Base-by-base conservation (phyloP, 2,797 vertebrate genomes). In the Cynopterus sphinx region DNA sequence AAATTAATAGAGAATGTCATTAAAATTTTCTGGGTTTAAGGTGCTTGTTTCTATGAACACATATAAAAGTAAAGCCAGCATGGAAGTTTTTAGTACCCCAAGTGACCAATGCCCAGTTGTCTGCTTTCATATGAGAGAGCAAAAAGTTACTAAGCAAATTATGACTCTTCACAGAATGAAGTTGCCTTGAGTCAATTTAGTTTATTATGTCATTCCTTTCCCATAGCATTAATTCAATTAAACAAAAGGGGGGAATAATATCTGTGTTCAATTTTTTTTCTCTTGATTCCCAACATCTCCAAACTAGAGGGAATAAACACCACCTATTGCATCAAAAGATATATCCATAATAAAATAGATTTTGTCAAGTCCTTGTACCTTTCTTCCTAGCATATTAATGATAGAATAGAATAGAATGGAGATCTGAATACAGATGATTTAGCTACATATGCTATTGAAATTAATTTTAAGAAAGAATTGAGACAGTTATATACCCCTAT, bases 391-490 rank as follows among this genome's bases (percentile, higher is more conserved):
- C 5, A 31, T 82, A 87, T 46, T 59, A 59, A 63, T 71, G 46
- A 63, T 49, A 43, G 46, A 19, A 75, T 73, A 57, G 46, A 19
- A 75, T 70, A 57, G n/a, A 92, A 77, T 83, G 65, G 51, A 49
- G 16, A 89, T 95, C 61, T 78, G 41, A 65, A 63, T 67, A 82
- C 21, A 65, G 39, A 77, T 57, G n/a, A 53, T 88, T 86, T 95
- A 90, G 68, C 26, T 57, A 55, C 9, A 63, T 46, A 68, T 28
- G 28, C 28, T 75, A 74, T 57, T 93, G 28, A 94, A 91, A 57
- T 68, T 74, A 41, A 65, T 65, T 93, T 87, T 63, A 92, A 93
- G 86, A 57, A 86, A 68, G 36, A 91, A 87, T 2, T 33, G 46
- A 63, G 53, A 59, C 31, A 87, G 1, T 84, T 67, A 39, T 5